Evolutionary conservation across 2,888 invertebrate genomes (phyloP), one percentile per base, ranked within the genome.

Genomic region (Chaitophorus viminalis): DNA sequence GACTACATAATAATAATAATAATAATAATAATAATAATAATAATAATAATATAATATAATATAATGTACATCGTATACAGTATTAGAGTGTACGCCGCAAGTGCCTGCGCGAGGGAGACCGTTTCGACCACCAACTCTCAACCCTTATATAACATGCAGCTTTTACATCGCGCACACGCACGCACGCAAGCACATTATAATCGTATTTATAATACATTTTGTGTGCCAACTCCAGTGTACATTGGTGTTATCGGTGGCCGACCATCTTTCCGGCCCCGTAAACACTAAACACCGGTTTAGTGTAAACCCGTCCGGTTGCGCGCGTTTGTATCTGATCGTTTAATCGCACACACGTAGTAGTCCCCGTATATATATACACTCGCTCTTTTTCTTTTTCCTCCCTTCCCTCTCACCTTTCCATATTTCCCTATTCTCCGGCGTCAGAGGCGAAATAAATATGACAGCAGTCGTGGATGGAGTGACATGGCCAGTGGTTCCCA

Each of bases 251-350:
- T 87, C 86, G 86, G 36, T 68, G 68, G 25, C 46, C 79, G 36
- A 60, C 79, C 86, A 87, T 87, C 86, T 87, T 87, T 87, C 86
- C 86, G 86, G 72, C 25, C 72, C 39, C 60, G 86, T 74, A 81
- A 87, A 79, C 86, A 87, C 86, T 87, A 87, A 87, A 87, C 86
- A 87, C 86, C 86, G 86, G 86, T 79, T 87, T 87, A 87, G 86
- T 81, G 86, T 81, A 87, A 87, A 87, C 78, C 79, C 86, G 86
- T 87, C 86, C 78, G 86, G 84, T 60, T 9, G 60, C 74, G 65
- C 60, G 29, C 75, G 83, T 84, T 31, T 54, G 39, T 76, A 76
- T 84, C 84, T 84, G 76, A 46, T 76, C 84, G 84, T 84, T 84
- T 84, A 84, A 84, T 84, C 84, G 84, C 65, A 65, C 83, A 75